Base-by-base conservation (phyloP, 2,888 invertebrate genomes). In the Dioctria linearis region DNA sequence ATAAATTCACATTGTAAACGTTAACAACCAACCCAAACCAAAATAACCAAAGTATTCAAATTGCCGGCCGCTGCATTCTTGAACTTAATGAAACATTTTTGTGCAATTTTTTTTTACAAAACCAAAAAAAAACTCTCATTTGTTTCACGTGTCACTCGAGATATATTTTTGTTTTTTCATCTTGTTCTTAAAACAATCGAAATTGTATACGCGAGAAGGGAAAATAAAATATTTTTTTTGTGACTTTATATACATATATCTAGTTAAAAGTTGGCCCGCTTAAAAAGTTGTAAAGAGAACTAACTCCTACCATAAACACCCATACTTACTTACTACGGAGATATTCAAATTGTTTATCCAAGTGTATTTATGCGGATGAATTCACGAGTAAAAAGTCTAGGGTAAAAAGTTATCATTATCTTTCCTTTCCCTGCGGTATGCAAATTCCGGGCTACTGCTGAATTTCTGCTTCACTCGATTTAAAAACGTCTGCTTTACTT, bases 311-410 rank as follows among this genome's bases (percentile, higher is more conserved):
- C 71, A 71, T 54, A 71, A 71, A 71, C 71, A 67, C 71, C n/a
- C 54, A 71, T 71, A 71, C 71, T 71, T 71, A 71, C 71, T 71
- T 71, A 71, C 71, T 54, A 54, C 40, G 71, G 71, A 67, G 57
- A 61, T 79, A 79, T 79, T 79, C 79, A 79, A 79, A 79, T 79
- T 79, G 79, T 79, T 79, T 79, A 79, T 79, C 79, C 79, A 69
- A 79, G 69, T 79, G 79, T 79, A 69, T 69, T 79, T 79, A 79
- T 79, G 79, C 79, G 79, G 79, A 79, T 79, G 79, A 79, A 79
- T 79, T 69, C 79, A 79, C 59, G 69, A 79, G 13, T 8, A 59
- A 59, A 25, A 54, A 59, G 61, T 59, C 49, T 11, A 40, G 79
- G 57, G 69, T 57, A 69, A 69, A 79, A 79, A 79, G 79, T 69